Evolutionary conservation across 2,113 vertebrate species (phyloP), one percentile per base, ranked within the genome.

Genomic region (Narcine bancroftii): DNA sequence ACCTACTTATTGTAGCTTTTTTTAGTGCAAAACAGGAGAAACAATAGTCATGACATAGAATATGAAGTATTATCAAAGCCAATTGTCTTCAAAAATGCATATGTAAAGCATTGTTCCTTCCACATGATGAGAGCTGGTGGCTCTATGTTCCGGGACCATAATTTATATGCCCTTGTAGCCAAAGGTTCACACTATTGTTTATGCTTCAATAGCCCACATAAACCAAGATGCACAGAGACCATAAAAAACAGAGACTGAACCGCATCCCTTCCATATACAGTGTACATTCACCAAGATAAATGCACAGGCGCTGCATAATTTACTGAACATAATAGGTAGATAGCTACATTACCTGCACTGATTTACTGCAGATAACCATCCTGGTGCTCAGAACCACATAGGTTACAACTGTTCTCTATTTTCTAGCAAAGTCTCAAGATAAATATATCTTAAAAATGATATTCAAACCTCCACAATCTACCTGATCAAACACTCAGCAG

Each of bases 281-380:
- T n/a, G n/a, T 91, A 91, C 63, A 91, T 71, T 71, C 47, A 47
- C 89, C 63, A 91, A 91, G 21, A 91, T 91, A 21, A 66, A 65
- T 19, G 65, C 39, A 39, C 29, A 91, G 47, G 39, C 89, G 63
- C 21, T 69, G 65, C 89, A 42, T 89, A 26, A 13, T 56, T 39
- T 45, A 45, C 63, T 26, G 63, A 91, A 13, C 45, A 21, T 66
- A 21, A 15, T 10, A 47, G 24, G 81, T 47, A 69, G 39, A 91
- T 29, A 33, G 21, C 65, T 69, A 45, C 65, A 42, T 69, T 33
- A 91, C 21, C 42, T 69, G 89, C 39, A 71, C 89, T 69, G 89
- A 91, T 91, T 91, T 91, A 69, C 66, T 91, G 65, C 39, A 91
- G 89, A 91, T 91, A 91, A 91, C 89, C 89, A 91, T 47, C 39